Evolutionary conservation across 1,140 invertebrate species (phyloP).

Genomic region (Drosophila parabipectinata): DNA sequence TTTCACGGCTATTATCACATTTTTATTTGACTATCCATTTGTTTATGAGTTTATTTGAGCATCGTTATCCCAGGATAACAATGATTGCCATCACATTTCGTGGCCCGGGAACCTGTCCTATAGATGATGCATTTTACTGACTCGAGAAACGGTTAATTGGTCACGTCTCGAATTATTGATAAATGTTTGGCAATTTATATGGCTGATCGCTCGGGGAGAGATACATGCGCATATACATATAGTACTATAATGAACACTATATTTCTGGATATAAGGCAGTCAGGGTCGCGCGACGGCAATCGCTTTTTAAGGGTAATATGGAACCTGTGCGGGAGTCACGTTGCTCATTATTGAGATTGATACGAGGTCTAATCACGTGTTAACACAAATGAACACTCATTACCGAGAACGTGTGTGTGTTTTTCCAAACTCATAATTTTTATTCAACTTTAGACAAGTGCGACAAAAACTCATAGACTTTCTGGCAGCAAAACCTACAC

Average conservation of each 20-base stretch:
- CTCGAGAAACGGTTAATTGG: constrained; percentile 67
- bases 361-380: constrained; percentile 75
- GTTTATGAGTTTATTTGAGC: constrained; percentile 22
- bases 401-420: constrained; percentile 41
- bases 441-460: constrained; percentile 49
- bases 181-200: constrained; percentile 72
- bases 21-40: constrained; percentile 15
- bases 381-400: constrained; percentile 79
- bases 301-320: constrained; percentile 25
- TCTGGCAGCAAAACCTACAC: not conserved
- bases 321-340: constrained; percentile 58
- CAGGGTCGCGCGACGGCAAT: constrained; percentile 74
- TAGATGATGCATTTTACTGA: constrained; percentile 41
- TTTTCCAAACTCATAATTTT: constrained; percentile 12
- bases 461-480: constrained; percentile 22
- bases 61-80: constrained; percentile 8
- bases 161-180: constrained; percentile 67
- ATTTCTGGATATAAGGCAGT: constrained; percentile 33
- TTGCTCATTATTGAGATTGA: constrained; percentile 77
- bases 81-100: constrained; percentile 8
- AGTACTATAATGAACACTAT: not conserved
- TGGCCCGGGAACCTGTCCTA: constrained; percentile 9
- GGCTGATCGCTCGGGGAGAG: constrained; percentile 21
- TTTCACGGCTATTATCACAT: constrained; percentile 19
- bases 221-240: not conserved